Evolutionary conservation across 2,113 vertebrate species (phyloP), one percentile per base, ranked within the genome.

Genomic region (Rhea pennata): DNA sequence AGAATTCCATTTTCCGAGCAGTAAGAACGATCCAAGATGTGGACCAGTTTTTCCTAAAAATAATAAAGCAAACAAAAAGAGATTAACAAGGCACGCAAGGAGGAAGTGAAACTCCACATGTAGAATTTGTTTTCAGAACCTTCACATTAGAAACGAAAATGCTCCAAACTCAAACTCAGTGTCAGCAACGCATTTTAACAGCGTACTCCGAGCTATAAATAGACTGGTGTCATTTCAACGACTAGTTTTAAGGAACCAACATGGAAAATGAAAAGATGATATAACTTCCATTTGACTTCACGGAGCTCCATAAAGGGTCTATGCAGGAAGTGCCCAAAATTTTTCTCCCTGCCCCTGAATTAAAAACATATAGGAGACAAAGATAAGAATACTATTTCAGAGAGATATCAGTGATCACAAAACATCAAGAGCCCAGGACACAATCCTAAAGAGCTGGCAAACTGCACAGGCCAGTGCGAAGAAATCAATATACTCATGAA

Each of bases 21-120:
- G 98, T 98, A 69, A 99, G 98, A 29, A 99, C 98, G 64, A 98
- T 97, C 99, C 99, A 99, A 86, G 98, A 98, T 0, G 95, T 97
- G 59, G 98, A 98, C 99, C 99, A 99, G 95, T 98, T 99, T 98
- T 99, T 99, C 98, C 99, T 99, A 96, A 15, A 67, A 89, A 82
- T 62, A 92, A 91, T 20, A 65, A 69, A 50, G 76, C 78, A 91
- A 94, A 85, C 90, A 42, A 21, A 48, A 85, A 88, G 58, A 90
- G 66, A 82, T 80, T 53, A 94, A 8, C 8, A 71, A 97, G 92
- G n/a, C 8, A n/a, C 24, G 33, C 29, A 78, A 86, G 4, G 33
- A 90, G 20, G 9, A 53, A 5, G 11, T 26, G 67, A 50, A 65
- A 13, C 2, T 74, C 42, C 2, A 23, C 58, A 46, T 79, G 2